phyloP scores from a whole-genome alignment of 2,888 invertebrate genomes.

The Nemapogon koenigi region DNA sequence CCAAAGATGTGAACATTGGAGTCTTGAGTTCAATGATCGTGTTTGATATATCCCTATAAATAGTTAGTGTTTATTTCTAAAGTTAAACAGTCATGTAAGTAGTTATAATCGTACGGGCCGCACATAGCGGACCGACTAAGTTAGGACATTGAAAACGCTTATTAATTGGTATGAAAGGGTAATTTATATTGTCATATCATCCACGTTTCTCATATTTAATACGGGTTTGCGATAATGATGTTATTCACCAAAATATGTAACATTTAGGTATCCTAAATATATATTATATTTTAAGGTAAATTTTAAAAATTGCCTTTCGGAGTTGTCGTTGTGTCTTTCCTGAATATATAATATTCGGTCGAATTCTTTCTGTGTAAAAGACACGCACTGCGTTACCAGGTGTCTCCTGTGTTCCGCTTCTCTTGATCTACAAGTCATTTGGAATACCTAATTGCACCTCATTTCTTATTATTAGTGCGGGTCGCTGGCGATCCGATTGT shows the following conservation, averaged over 20 bases:
- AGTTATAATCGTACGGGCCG: constrained; percentile 52
- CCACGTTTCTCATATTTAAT: constrained; percentile 65
- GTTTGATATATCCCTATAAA: constrained; percentile 51
- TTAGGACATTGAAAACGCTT: constrained; percentile 67
- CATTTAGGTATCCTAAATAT: constrained; percentile 55
- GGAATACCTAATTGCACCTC: constrained; percentile 52
- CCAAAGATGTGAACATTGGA: constrained; percentile 53
- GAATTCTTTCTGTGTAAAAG: constrained; percentile 27
- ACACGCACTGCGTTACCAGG: constrained; percentile 21
- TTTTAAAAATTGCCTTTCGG: constrained; percentile 58
- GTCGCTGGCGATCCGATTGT: constrained; percentile 61
- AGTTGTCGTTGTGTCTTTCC: constrained; percentile 56
- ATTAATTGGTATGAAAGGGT: constrained; percentile 67
- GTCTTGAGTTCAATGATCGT: constrained; percentile 43
- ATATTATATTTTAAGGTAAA: constrained; percentile 57
- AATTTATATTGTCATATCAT: constrained; percentile 67
- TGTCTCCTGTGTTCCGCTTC: constrained; percentile 47
- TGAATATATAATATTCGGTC: constrained; percentile 55
- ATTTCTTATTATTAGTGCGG: constrained; percentile 48
- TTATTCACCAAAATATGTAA: constrained; percentile 63
- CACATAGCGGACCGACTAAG: constrained; percentile 48
- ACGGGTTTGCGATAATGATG: constrained; percentile 66
- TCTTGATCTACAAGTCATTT: constrained; percentile 41
- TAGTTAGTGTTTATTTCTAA: constrained; percentile 58
- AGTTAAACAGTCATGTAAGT: constrained; percentile 48